Evolutionary conservation across 2,113 vertebrate genomes (phyloP).

Genomic region (Apteryx owenii): DNA sequence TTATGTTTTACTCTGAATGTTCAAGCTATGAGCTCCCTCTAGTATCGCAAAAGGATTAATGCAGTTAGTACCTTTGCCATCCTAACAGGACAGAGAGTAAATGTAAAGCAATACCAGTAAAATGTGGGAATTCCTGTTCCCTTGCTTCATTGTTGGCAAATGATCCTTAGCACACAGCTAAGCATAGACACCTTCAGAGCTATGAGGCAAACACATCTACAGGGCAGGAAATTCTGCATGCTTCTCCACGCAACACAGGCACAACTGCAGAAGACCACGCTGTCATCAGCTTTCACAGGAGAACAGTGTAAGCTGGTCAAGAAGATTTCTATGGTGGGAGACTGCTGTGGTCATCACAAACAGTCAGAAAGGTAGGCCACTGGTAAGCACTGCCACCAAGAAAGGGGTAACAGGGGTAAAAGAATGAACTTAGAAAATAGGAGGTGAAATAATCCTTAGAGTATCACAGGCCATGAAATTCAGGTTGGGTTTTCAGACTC

Average conservation of each 20-base stretch:
- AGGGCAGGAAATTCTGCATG: background rate
- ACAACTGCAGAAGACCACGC: background rate
- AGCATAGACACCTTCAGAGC: background rate
- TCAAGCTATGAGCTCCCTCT: slow-evolving; percentile 54
- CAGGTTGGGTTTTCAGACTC: background rate
- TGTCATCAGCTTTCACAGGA: background rate
- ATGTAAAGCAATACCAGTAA: background rate
- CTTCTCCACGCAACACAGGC: background rate
- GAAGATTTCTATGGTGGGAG: background rate
- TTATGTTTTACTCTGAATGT: background rate
- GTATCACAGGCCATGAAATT: background rate
- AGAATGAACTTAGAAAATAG: background rate
- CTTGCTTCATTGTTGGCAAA: background rate
- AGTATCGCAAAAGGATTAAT: slow-evolving; percentile 20
- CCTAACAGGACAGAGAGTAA: background rate
- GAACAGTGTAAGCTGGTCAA: background rate
- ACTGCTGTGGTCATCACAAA: background rate
- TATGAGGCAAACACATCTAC: background rate
- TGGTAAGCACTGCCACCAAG: background rate
- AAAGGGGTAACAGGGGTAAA: background rate
- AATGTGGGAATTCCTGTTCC: background rate
- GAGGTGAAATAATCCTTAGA: background rate
- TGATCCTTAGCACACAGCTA: background rate
- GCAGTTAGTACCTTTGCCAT: background rate
- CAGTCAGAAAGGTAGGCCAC: background rate